phyloP scores from a whole-genome alignment of 2,113 vertebrate genomes.

The Mesitornis unicolor region DNA sequence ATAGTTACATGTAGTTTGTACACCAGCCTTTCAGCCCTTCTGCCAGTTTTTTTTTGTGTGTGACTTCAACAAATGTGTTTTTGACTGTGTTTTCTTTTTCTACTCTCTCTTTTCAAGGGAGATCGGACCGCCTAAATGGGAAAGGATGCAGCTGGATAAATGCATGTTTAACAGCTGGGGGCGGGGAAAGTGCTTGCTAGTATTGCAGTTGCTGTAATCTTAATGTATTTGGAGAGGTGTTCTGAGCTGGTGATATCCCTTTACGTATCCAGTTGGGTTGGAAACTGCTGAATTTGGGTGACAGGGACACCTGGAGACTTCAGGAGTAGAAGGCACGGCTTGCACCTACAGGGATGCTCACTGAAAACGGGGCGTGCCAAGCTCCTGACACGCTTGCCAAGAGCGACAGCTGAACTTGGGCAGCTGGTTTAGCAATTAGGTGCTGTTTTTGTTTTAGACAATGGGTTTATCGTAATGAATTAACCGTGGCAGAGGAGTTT shows the following conservation, averaged over 20 bases:
- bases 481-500: neutral
- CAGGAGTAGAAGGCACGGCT: neutral
- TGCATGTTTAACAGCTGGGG: neutral
- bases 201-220: neutral
- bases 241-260: neutral
- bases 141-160: neutral
- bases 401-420: neutral
- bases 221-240: neutral
- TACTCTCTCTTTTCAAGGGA: neutral
- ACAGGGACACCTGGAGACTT: neutral
- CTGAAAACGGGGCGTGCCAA: neutral
- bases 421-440: constrained; percentile 50
- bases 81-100: neutral
- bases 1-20: neutral
- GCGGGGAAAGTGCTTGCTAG: neutral
- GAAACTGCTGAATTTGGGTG: neutral
- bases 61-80: neutral
- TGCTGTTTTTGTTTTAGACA: constrained; percentile 39
- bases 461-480: constrained; percentile 12
- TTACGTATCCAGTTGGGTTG: neutral
- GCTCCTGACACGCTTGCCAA: neutral
- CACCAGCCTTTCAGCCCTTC: neutral
- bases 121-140: neutral
- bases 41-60: neutral
- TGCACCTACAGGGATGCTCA: neutral